Base-by-base conservation (phyloP, 2,797 vertebrate species). In the Choloepus didactylus region DNA sequence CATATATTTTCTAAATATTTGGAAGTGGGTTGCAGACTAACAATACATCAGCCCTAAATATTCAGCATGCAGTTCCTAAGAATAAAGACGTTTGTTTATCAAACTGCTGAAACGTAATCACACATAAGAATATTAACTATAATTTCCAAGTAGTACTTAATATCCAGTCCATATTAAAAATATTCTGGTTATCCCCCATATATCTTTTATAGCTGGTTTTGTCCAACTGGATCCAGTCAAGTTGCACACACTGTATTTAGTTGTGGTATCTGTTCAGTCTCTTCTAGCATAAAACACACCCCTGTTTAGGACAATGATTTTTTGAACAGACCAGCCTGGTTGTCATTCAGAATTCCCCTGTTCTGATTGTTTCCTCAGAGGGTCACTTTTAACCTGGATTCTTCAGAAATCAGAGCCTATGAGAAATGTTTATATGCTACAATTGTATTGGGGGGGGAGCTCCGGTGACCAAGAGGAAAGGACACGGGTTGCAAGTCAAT, bases 191-290 rank as follows among this genome's bases (percentile, higher is more conserved):
- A 75, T 46, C 35, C 31, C 5, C 51, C 25, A 14, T 11, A 2
- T 75, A 35, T 69, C 56, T 91, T 83, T 92, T 56, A 60, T 29
- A 81, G 29, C 12, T 85, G 31, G 2, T 54, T 88, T 95, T 91
- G 25, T 95, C 80, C 54, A 49, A 1, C 2, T 81, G 44, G 9
- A 70, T 35, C 23, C 38, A 64, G 10, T 75, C 29, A 75, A 41
- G 23, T 3, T 19, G 84, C 79, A 46, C 19, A 81, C 2, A 18
- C 35, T 38, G 29, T 9, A 31, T 60, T 38, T 69, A 27, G 62
- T 59, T 2, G 0, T 87, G 87, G 77, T 15, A 6, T 87, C 44
- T 83, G 46, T 84, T 62, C 25, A 56, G 56, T 38, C 12, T 79
- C 29, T 64, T 54, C 31, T 83, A 21, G 1, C 10, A 1, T 60